Conservation (phyloP, 2,888 invertebrate genomes). For the Coenonympha glycerion region DNA sequence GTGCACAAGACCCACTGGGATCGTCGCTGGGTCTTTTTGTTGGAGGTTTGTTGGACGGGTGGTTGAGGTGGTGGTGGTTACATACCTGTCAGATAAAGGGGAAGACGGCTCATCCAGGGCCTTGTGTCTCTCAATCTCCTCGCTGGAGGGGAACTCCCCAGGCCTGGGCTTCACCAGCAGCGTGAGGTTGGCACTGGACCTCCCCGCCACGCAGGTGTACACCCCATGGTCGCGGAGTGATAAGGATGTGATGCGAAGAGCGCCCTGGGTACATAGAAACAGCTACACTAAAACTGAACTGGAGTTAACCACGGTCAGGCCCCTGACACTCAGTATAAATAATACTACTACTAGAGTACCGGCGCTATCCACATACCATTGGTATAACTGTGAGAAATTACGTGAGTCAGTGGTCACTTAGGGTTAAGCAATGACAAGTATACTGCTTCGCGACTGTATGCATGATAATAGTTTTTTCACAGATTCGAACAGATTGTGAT, state of each 20-base stretch:
- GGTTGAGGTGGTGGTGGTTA: too few species aligned
- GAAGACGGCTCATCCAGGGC: constrained; percentile 66
- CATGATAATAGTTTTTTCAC: too few species aligned
- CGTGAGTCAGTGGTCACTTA: too few species aligned
- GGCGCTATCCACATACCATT: too few species aligned
- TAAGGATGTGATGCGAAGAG: constrained; percentile 88
- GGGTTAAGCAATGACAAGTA: too few species aligned
- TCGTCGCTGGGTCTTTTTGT: too few species aligned
- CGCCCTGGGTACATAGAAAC: constrained; percentile 79
- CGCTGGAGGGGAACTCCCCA: constrained; percentile 86
- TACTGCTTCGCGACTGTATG: too few species aligned
- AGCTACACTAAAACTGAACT: background rate
- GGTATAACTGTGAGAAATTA: too few species aligned
- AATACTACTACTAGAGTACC: background rate
- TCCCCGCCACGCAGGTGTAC: constrained; percentile 90
- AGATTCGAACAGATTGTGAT: too few species aligned
- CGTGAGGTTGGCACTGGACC: constrained; percentile 86
- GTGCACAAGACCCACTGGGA: too few species aligned
- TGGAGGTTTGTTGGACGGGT: too few species aligned
- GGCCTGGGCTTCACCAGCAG: constrained; percentile 87
- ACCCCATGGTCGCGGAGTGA: constrained; percentile 87
- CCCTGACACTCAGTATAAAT: background rate
- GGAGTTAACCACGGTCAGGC: too few species aligned
- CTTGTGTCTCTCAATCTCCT: constrained; percentile 81
- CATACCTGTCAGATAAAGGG: constrained; percentile 63